A percentile compares a stretch with the other conserved stretches of the same genome.
Conservation (phyloP, 2,888 invertebrate species). For the Heliconius aoede region DNA sequence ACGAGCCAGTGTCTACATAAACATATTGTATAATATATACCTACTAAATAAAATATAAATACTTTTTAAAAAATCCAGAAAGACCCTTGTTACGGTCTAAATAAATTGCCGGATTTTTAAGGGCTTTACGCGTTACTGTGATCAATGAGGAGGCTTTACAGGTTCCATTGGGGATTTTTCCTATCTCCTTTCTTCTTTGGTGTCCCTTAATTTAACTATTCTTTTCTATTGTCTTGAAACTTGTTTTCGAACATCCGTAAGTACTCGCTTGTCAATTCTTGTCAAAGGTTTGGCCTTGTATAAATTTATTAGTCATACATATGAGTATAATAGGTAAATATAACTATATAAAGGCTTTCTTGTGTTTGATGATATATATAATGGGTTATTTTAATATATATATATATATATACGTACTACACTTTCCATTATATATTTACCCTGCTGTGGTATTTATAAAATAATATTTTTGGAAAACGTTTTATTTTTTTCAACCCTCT, state of each 20-base stretch:
- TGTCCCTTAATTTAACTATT: conserved; percentile 51
- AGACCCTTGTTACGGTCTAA: conserved; percentile 70
- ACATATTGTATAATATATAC: background rate
- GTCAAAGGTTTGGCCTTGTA: conserved; percentile 66
- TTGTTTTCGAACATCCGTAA: conserved; percentile 63
- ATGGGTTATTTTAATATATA: background rate
- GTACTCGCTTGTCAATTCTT: conserved; percentile 71
- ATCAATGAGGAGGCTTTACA: conserved; percentile 77
- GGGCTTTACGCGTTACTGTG: conserved; percentile 79
- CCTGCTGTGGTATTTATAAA: too few species aligned
- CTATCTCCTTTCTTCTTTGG: conserved; percentile 56
- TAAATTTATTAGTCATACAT: conserved; percentile 53
- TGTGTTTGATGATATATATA: background rate
- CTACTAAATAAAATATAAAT: conserved; percentile 24
- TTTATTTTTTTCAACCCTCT: background rate
- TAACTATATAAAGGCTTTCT: background rate
- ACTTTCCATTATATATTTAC: background rate
- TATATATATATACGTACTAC: background rate
- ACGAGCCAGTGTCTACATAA: background rate
- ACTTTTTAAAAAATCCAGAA: conserved; percentile 27
- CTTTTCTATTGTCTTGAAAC: conserved; percentile 57
- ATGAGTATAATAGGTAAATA: background rate
- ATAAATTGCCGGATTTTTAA: conserved; percentile 81
- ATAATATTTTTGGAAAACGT: too few species aligned
- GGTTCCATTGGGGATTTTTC: conserved; percentile 73